Conservation (phyloP, 2,113 vertebrate species). For the Suncus etruscus region DNA sequence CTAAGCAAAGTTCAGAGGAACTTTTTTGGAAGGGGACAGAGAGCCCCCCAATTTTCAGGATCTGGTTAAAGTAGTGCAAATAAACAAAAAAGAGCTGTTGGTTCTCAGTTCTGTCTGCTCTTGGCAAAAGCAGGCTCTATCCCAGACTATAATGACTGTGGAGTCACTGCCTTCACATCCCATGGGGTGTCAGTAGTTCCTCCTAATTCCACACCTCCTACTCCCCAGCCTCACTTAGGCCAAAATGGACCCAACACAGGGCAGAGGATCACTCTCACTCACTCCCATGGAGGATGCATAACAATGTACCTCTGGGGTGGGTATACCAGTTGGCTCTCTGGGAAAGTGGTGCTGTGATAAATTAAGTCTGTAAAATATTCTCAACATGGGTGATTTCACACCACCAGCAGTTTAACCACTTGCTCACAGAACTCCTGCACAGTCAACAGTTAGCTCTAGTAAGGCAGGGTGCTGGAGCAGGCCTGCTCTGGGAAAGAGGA, state of each 20-base stretch:
- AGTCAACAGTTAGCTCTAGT: conserved; percentile 1
- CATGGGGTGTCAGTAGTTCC: not conserved
- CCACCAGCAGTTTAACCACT: not conserved
- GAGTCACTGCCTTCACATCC: conserved; percentile 1
- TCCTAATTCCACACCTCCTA: not conserved
- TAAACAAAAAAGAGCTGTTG: conserved; percentile 60
- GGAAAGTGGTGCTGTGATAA: too few species aligned
- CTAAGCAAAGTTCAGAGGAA: conserved; percentile 50
- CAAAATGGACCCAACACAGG: not conserved
- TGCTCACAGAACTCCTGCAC: not conserved
- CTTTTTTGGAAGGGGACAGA: not conserved
- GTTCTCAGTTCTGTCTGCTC: not conserved
- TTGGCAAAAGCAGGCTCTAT: not conserved
- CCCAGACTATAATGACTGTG: not conserved
- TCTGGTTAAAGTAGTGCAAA: conserved; percentile 57
- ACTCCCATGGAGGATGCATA: too few species aligned
- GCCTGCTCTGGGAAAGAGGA: too few species aligned
- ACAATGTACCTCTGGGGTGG: too few species aligned
- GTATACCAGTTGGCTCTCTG: too few species aligned
- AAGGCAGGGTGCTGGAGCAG: too few species aligned
- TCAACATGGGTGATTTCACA: not conserved
- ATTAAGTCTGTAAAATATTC: not conserved
- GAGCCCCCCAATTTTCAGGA: conserved; percentile 3
- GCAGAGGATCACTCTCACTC: not conserved
- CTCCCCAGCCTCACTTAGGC: too few species aligned